Percentiles rank a stretch among this genome's conserved stretches.
Evolutionary conservation across 2,113 vertebrate genomes (phyloP).

Genomic region (Arizona elegans): DNA sequence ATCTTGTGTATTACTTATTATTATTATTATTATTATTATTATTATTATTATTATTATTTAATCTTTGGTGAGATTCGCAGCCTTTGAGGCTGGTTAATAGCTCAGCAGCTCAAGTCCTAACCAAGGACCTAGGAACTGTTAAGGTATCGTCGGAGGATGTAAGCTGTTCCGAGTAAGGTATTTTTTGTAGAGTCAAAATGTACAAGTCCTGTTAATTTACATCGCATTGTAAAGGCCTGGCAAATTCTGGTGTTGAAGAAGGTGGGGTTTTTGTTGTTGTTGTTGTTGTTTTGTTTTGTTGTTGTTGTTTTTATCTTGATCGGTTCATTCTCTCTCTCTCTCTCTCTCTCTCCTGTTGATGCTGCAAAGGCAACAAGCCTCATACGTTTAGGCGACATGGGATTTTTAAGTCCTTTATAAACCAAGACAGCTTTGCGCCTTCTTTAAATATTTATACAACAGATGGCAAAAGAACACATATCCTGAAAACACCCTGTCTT

Average conservation of each 20-base stretch:
- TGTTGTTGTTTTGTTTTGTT: background rate
- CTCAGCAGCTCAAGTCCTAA: too few relatives aligned
- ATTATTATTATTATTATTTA: too few relatives aligned
- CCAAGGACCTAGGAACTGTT: too few relatives aligned
- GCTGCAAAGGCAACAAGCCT: background rate
- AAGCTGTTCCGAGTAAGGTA: too few relatives aligned
- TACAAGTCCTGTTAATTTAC: background rate
- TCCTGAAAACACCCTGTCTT: background rate
- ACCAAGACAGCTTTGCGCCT: background rate
- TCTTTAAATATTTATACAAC: background rate
- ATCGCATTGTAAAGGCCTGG: background rate
- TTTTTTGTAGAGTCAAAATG: too few relatives aligned
- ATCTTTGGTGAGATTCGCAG: too few relatives aligned
- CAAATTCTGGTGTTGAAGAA: background rate
- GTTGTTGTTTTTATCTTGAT: background rate
- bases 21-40: too few relatives aligned
- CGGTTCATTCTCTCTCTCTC: background rate
- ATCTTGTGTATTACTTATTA: background rate
- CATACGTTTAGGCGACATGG: background rate
- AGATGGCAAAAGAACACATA: background rate
- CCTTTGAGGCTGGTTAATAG: too few relatives aligned
- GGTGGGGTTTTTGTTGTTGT: background rate
- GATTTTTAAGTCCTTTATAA: background rate
- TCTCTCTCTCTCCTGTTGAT: background rate
- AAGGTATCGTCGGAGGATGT: too few relatives aligned